Percentiles rank a stretch among this genome's conserved stretches.
These are phyloP conservation scores for Cosmopolites sordidus DNA, from an alignment of 2,888 invertebrate species.

Conservation along the genomic window DNA sequence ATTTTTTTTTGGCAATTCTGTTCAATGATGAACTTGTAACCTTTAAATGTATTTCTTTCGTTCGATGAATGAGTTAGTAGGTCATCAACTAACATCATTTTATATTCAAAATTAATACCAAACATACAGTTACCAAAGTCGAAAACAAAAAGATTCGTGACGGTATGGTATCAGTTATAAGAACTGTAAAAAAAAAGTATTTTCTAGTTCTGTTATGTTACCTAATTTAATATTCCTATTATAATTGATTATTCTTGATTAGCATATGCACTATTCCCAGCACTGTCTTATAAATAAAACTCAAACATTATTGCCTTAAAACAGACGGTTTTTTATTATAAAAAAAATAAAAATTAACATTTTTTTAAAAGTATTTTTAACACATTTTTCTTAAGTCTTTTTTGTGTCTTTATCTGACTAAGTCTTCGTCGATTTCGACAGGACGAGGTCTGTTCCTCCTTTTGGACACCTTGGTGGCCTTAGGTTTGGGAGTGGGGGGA, in stretches of 20 bases:
- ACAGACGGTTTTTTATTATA: slow-evolving; percentile 4
- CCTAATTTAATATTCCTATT: too few species aligned
- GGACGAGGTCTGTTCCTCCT: slow-evolving; percentile 45
- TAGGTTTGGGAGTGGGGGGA: slow-evolving; percentile 65
- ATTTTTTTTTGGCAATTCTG: too few species aligned
- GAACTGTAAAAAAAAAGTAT: too few species aligned
- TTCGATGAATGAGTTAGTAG: not conserved
- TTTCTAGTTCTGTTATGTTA: too few species aligned
- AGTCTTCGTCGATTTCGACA: slow-evolving; percentile 7
- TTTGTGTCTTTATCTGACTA: slow-evolving; percentile 8
- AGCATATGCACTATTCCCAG: too few species aligned
- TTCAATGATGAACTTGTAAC: too few species aligned
- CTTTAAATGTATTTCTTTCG: too few species aligned
- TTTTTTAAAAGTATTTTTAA: slow-evolving; percentile 1
- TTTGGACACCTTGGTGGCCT: slow-evolving; percentile 52
- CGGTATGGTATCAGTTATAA: not conserved
- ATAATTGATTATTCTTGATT: too few species aligned
- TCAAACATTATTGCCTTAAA: slow-evolving; percentile 1
- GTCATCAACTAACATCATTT: not conserved
- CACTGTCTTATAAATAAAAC: too few species aligned
- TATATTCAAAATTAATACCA: not conserved
- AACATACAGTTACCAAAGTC: not conserved
- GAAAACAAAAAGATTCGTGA: not conserved
- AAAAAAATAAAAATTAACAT: slow-evolving; percentile 7
- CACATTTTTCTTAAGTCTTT: slow-evolving; percentile 12